These are phyloP conservation scores for Chironomus striatipennis DNA, from an alignment of 1,140 invertebrate genomes.

Conservation along the genomic window DNA sequence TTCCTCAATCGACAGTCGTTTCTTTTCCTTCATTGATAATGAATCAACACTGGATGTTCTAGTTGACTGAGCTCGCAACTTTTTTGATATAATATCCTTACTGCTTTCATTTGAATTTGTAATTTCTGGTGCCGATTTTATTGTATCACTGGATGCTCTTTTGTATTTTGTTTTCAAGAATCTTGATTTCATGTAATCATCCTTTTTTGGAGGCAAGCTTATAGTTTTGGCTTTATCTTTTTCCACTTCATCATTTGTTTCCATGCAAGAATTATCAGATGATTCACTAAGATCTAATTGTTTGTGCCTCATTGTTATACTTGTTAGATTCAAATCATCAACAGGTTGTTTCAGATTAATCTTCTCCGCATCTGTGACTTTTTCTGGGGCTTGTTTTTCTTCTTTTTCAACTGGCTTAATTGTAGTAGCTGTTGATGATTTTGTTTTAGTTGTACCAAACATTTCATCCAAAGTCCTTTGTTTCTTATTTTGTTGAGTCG, in stretches of 20 bases:
- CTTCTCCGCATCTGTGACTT: no score
- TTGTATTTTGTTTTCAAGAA: not conserved
- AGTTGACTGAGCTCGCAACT: constrained; percentile 36
- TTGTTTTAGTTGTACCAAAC: no score
- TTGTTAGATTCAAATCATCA: no score
- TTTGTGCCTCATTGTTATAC: not conserved
- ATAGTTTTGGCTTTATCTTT: constrained; percentile 42
- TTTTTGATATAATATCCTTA: constrained; percentile 31
- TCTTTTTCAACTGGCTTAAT: no score
- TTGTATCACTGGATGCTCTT: not conserved
- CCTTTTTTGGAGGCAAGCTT: not conserved
- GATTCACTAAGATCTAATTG: not conserved
- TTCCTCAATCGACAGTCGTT: not conserved
- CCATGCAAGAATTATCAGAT: constrained; percentile 49
- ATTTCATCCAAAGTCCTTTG: no score
- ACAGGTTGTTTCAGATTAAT: no score
- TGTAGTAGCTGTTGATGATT: no score
- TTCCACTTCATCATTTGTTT: constrained; percentile 54
- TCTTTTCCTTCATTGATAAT: constrained; percentile 26
- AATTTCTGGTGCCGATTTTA: not conserved
- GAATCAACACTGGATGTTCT: constrained; percentile 36
- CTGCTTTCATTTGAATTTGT: not conserved
- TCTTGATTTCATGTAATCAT: not conserved
- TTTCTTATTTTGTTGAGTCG: no score
- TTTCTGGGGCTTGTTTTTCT: no score